Base-by-base conservation (phyloP, 2,113 vertebrate genomes). In the Hiodon tergisus region DNA sequence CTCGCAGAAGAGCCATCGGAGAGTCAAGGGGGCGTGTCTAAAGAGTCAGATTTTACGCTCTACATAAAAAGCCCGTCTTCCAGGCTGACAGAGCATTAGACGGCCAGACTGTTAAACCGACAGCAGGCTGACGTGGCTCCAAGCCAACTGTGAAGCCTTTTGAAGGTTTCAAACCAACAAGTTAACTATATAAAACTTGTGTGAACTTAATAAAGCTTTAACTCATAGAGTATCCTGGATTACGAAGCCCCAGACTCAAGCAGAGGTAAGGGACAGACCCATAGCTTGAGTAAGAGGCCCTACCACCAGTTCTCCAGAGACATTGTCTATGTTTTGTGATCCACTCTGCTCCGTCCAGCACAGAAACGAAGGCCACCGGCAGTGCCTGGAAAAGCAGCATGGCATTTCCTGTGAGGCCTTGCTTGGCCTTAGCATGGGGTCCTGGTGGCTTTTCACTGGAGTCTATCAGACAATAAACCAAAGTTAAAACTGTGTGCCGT, bases 351-450 rank as follows among this genome's bases (percentile, higher is more conserved):
- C 6, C 31, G 3, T 3, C 46, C 63, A 66, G 46, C 13, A 4
- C 48, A 47, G 48, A 11, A 7, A 66, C 8, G 48, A 63, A 17
- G 16, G 6, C 66, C 50, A 54, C 8, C 16, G 50, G 14, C 50
- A 51, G n/a, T 53, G 53, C 16, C 3, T 5, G 10, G 16, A 73
- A 63, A 11, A 51, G 47, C 58, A 52, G 71, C 11, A 69, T 54
- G 4, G 11, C 2, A 16, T 17, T 65, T 65, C 72, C 48, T 73
- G 71, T 63, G 71, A 63, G 48, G 59, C 60, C 59, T 57, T 47
- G 3, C 67, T 31, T 50, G 8, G 50, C 31, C 50, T 69, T 51
- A 11, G 4, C 10, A 13, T 52, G n/a, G 50, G 51, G 51, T 54
- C 50, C 54, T 69, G 14, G 51, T 16, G 5, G 67, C 52, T 2